Conservation (phyloP, 1,140 invertebrate species). For the Zaprionus ornatus region DNA sequence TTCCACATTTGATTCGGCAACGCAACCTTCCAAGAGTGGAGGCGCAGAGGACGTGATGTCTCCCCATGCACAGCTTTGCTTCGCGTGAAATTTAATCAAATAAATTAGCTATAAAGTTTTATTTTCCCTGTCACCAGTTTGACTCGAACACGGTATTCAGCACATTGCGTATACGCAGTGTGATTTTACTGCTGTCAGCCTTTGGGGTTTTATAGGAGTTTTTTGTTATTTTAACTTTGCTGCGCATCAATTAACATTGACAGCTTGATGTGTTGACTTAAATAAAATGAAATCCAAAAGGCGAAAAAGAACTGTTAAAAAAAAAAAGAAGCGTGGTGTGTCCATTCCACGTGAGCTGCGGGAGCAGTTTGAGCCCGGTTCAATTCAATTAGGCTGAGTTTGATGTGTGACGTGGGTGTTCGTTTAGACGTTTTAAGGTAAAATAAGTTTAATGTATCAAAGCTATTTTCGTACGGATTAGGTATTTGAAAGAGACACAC, state of each 20-base stretch:
- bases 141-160: constrained; percentile 21
- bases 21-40: background rate
- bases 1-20: constrained; percentile 34
- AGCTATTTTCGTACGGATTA: constrained; percentile 26
- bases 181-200: constrained; percentile 44
- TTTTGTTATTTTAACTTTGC: constrained; percentile 44
- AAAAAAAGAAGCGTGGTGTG: constrained; percentile 2
- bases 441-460: constrained; percentile 9
- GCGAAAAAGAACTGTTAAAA: constrained; percentile 22
- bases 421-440: constrained; percentile 37
- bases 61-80: constrained; percentile 25
- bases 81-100: constrained; percentile 78
- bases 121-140: constrained; percentile 62
- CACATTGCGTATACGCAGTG: constrained; percentile 64
- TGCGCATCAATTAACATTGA: constrained; percentile 76
- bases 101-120: constrained; percentile 81
- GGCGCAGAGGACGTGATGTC: constrained; percentile 5
- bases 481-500: constrained; percentile 9
- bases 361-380: constrained; percentile 6
- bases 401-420: constrained; percentile 56
- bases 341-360: background rate
- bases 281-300: constrained; percentile 48
- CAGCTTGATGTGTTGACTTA: constrained; percentile 53
- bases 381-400: constrained; percentile 67
- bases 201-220: constrained; percentile 49